A percentile compares a stretch with the other conserved stretches of the same genome.
Conservation (phyloP, 2,888 invertebrate species). For the Harmothoe impar region DNA sequence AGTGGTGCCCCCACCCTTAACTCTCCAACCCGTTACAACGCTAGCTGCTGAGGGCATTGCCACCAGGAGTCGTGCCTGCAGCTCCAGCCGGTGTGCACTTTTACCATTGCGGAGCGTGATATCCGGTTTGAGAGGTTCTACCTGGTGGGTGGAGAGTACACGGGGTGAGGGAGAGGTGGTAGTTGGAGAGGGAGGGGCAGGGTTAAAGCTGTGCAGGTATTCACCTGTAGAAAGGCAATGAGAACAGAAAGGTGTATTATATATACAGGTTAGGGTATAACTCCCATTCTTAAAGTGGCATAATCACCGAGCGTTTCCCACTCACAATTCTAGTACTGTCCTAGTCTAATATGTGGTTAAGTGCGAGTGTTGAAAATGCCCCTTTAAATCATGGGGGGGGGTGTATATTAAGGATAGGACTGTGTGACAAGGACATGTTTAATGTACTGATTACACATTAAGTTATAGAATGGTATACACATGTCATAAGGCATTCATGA, state of each 20-base stretch:
- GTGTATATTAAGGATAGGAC: no score
- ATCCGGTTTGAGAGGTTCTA: constrained; percentile 11
- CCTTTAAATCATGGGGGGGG: no score
- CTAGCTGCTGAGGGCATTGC: background rate
- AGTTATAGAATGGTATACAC: no score
- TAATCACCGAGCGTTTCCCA: no score
- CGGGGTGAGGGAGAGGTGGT: background rate
- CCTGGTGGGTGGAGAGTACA: background rate
- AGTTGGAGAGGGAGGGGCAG: background rate
- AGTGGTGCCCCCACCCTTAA: background rate
- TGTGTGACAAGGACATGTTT: no score
- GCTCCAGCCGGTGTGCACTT: background rate
- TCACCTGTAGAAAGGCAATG: background rate
- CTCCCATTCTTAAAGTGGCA: no score
- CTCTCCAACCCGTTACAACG: background rate
- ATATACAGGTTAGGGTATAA: no score
- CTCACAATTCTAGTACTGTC: no score
- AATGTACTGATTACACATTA: no score
- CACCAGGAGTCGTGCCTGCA: background rate
- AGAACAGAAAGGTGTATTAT: background rate
- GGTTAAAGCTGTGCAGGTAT: background rate
- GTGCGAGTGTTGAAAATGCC: no score
- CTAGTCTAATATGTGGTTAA: no score
- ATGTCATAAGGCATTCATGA: no score
- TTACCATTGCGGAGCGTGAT: background rate